Evolutionary conservation across 35 echinoderm and acorn worm genomes (phyloP), one percentile per base, ranked within the genome.

Genomic region (Ophiothrix spiculata): DNA sequence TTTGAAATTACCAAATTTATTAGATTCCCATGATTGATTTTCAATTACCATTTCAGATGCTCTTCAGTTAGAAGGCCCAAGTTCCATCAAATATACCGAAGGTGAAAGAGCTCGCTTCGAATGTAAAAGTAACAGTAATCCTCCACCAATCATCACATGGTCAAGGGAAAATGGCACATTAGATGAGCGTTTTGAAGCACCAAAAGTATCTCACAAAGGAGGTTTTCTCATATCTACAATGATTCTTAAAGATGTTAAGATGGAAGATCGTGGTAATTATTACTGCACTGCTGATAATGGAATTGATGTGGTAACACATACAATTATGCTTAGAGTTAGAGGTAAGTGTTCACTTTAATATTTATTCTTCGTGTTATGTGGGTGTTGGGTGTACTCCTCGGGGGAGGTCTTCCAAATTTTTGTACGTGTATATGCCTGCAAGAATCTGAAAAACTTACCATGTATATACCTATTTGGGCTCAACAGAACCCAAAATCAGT

Each of bases 61-160:
- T 4, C 54, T 93, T 19, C 39, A 77, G n/a, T 54, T 93, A 2
- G 75, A 36, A 28, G 38, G 81, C 0, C 80, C 49, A 15, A 89
- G 75, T 45, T 93, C 91, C 0, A 77, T 93, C 46, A 93, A 93
- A 78, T 88, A 80, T 34, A 93, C 86, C 16, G 91, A 93, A 76
- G 91, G 91, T 31, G 91, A 93, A 33, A 80, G 87, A 25, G 91
- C 86, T 42, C 56, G 77, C 2, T 87, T 93, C 17, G 86, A 89
- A 75, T 93, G 91, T 36, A 36, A 39, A 28, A 77, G 49, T 56
- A 64, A 81, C 10, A 6, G 12, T 0, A 75, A 64, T 31, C 88
- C 81, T 8, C 35, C 75, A 32, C 88, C 88, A 15, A 41, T 21
- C 12, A 42, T 76, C 37, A 35, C 35, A 19, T 76, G 75, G 84